Evolutionary conservation across 2,113 vertebrate species (phyloP), one percentile per base, ranked within the genome.

Genomic region (Oreotragus oreotragus): DNA sequence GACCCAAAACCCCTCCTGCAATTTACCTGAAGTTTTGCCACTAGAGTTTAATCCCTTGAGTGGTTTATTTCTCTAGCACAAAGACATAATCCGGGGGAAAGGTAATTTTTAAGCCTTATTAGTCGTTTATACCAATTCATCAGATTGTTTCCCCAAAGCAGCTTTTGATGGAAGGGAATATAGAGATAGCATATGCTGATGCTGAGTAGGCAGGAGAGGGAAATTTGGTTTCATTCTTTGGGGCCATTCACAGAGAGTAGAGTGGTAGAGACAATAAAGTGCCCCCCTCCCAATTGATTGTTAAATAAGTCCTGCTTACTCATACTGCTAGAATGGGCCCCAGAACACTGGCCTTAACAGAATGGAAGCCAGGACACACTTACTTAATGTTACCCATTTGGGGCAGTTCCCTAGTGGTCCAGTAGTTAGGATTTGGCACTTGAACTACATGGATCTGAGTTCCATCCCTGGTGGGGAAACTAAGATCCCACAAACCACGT

Each of bases 101-200:
- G 17, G 93, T 93, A 97, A 79, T 97, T 96, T 96, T 96, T 97
- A 97, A 98, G 81, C 92, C 77, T 85, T 84, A 92, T 84, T 89
- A 81, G 92, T 96, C 89, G 94, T 89, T 96, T 97, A 97, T 95
- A 94, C 70, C 94, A 98, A 94, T 96, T 98, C 94, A 95, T 95
- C 90, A 96, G 83, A 94, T 97, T 96, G 90, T 86, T 97, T 94
- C 90, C 95, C 70, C 66, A 95, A 98, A 97, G 91, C 96, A 89
- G 96, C 81, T 97, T 98, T 95, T 86, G 55, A 49, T 88, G 49
- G 14, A 17, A 96, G 80, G 36, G 55, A 90, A 93, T 90, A 88
- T 49, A 58, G 47, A 62, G n/a, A 53, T 47, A 85, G 43, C 86
- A 94, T 88, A 81, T 90, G 94, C 36, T 85, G 80, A 92, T 62